A percentile compares a stretch with the other conserved stretches of the same genome.
Evolutionary conservation across 2,888 invertebrate species (phyloP).

Genomic region (Mesorhabditis belari): DNA sequence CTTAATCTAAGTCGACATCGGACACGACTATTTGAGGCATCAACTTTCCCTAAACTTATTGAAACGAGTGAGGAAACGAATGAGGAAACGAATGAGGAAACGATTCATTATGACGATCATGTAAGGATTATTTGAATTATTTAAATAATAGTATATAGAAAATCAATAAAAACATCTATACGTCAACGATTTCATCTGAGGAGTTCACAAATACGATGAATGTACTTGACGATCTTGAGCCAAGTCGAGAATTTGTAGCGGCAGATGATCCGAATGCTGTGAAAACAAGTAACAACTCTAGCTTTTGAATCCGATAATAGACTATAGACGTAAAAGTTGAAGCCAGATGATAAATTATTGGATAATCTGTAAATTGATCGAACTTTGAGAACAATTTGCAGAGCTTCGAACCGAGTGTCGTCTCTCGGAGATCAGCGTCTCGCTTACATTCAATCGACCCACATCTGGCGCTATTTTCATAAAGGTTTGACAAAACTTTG

Average conservation of each 20-base stretch:
- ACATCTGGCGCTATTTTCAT: constrained; percentile 49
- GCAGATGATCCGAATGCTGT: not conserved
- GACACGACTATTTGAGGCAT: not conserved
- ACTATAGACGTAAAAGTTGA: too few relatives aligned
- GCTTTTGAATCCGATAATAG: too few relatives aligned
- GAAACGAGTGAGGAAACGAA: too few relatives aligned
- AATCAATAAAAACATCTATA: too few relatives aligned
- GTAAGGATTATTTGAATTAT: too few relatives aligned
- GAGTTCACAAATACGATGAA: not conserved
- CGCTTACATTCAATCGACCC: constrained; percentile 29
- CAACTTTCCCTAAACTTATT: not conserved
- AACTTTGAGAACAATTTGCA: constrained; percentile 9
- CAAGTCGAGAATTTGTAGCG: not conserved
- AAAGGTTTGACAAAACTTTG: constrained; percentile 23
- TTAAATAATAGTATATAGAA: too few relatives aligned
- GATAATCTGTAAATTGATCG: not conserved
- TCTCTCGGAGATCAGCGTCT: constrained; percentile 41
- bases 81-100: too few relatives aligned
- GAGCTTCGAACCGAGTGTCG: constrained; percentile 47
- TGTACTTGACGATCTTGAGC: not conserved
- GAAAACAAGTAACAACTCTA: too few relatives aligned
- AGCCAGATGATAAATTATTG: not conserved
- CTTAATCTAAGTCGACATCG: not conserved
- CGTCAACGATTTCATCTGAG: not conserved
- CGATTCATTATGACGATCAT: too few relatives aligned